A percentile compares a stretch with the other conserved stretches of the same genome.
These are phyloP conservation scores for Pheucticus melanocephalus DNA, from an alignment of 2,113 vertebrate species.

Conservation along the genomic window DNA sequence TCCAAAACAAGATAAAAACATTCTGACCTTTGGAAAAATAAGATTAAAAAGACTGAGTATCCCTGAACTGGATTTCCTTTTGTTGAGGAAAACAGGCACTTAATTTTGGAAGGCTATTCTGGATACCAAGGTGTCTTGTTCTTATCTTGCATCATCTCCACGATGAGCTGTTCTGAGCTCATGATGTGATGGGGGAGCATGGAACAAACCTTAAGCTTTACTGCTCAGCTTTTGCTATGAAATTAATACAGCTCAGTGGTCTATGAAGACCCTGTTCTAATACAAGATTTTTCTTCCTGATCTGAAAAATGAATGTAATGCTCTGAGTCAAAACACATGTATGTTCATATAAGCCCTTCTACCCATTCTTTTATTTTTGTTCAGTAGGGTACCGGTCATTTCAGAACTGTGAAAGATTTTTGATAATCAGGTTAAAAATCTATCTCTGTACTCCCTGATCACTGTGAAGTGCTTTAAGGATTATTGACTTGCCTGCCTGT, in stretches of 20 bases:
- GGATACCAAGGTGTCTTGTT: neutral
- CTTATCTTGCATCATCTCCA: neutral
- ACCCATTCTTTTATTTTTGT: neutral
- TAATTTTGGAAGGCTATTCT: slow-evolving; percentile 17
- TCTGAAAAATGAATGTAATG: neutral
- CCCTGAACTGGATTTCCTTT: slow-evolving; percentile 1
- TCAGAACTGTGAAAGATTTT: neutral
- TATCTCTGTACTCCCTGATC: neutral
- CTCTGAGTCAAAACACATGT: neutral
- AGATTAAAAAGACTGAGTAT: neutral
- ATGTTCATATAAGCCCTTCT: neutral
- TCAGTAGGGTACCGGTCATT: neutral
- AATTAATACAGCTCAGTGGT: neutral
- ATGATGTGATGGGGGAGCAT: neutral
- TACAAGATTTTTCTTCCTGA: neutral
- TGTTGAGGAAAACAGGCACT: neutral
- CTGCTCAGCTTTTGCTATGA: neutral
- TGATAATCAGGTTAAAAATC: neutral
- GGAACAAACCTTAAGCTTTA: neutral
- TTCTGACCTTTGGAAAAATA: neutral
- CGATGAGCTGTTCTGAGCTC: neutral
- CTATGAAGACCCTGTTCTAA: neutral
- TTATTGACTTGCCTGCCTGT: neutral
- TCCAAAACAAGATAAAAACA: neutral
- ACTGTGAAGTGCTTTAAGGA: neutral